These are phyloP conservation scores for Pterois miles DNA, from an alignment of 2,797 vertebrate species.

Conservation along the genomic window DNA sequence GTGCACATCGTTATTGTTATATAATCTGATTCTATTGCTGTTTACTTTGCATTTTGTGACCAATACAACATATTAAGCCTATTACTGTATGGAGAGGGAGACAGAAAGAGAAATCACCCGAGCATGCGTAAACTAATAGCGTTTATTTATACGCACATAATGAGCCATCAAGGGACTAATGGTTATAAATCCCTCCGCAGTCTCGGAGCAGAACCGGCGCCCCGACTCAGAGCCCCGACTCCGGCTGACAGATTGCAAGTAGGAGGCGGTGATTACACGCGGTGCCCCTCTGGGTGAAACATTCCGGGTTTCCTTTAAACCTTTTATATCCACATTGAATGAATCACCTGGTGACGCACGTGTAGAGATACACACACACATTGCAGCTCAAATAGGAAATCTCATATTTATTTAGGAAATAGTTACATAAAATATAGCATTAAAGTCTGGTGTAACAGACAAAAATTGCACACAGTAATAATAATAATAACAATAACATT, in stretches of 20 bases:
- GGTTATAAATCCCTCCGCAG: constrained; percentile 54
- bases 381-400: constrained; percentile 71
- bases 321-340: constrained; percentile 1
- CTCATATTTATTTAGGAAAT: constrained; percentile 81
- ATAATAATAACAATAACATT: constrained; percentile 62
- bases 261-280: constrained; percentile 39
- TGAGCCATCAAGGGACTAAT: constrained; percentile 63
- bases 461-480: constrained; percentile 85
- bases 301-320: constrained; percentile 2
- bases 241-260: constrained; percentile 26
- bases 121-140: constrained; percentile 47
- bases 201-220: constrained; percentile 13
- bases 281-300: constrained; percentile 2
- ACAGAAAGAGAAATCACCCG: not conserved
- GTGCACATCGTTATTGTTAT: not conserved
- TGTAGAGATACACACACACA: not conserved
- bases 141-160: constrained; percentile 63
- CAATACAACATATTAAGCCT: not conserved
- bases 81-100: not conserved
- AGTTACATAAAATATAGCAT: constrained; percentile 86
- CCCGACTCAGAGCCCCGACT: not conserved
- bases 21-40: not conserved
- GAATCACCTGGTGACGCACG: constrained; percentile 18
- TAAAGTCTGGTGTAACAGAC: constrained; percentile 85
- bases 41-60: not conserved